phyloP scores from a whole-genome alignment of 1,140 invertebrate species.

The Thaumetopoea pityocampa region DNA sequence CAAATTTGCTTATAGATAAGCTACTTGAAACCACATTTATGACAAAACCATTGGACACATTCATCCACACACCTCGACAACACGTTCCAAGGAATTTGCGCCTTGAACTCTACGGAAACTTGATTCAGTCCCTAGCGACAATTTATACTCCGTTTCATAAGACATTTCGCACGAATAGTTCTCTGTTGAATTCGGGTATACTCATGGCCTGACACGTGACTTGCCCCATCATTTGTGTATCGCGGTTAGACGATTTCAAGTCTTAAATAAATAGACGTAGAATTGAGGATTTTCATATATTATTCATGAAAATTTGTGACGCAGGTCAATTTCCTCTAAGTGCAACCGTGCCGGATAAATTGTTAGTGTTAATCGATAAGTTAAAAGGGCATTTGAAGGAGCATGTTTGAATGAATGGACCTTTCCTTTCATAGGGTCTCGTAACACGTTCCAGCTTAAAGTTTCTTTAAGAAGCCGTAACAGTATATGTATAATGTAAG shows the following conservation, averaged over 20 bases:
- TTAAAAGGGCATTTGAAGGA: slow-evolving; percentile 8
- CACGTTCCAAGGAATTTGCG: slow-evolving; percentile 7
- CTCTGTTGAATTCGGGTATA: slow-evolving; percentile 27
- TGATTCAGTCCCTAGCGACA: slow-evolving; percentile 26
- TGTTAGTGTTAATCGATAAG: background rate
- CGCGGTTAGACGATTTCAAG: background rate
- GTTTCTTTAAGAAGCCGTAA: too few species aligned
- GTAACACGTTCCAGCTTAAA: too few species aligned
- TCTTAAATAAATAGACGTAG: background rate
- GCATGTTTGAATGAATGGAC: too few species aligned
- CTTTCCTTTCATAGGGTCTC: too few species aligned
- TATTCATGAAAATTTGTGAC: slow-evolving; percentile 1
- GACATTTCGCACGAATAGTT: slow-evolving; percentile 32
- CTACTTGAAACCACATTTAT: too few species aligned
- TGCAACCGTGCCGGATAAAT: slow-evolving; percentile 7
- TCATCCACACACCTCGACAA: slow-evolving; percentile 1
- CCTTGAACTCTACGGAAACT: slow-evolving; percentile 2
- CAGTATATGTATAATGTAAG: too few species aligned
- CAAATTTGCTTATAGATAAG: too few species aligned
- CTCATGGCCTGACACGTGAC: slow-evolving; percentile 22
- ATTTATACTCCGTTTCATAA: slow-evolving; percentile 34
- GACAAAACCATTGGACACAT: too few species aligned
- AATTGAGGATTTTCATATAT: too few species aligned
- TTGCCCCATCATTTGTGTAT: slow-evolving; percentile 13
- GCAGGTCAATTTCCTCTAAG: slow-evolving; percentile 14